Percentiles rank a stretch among this genome's conserved stretches.
These are phyloP conservation scores for Cephus runcator DNA, from an alignment of 2,888 invertebrate species.

Conservation along the genomic window DNA sequence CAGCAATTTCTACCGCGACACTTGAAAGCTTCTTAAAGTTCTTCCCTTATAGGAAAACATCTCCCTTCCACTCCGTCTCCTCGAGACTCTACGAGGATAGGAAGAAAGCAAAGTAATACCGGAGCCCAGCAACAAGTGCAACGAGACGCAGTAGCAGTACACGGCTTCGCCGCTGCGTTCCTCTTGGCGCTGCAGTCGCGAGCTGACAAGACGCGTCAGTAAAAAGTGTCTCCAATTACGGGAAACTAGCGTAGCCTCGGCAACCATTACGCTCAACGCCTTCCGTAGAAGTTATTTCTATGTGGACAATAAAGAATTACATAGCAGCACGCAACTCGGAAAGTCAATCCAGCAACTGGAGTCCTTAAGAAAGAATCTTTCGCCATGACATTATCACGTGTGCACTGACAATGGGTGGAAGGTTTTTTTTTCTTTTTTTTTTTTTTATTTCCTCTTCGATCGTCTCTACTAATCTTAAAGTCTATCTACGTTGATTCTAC, in stretches of 20 bases:
- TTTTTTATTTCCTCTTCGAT: background rate
- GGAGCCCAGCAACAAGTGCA: constrained; percentile 37
- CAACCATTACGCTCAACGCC: background rate
- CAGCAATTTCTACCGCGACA: background rate
- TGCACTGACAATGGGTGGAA: background rate
- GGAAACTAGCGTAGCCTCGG: constrained; percentile 16
- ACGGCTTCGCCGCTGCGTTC: background rate
- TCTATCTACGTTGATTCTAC: background rate
- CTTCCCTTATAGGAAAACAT: background rate
- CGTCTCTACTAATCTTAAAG: background rate
- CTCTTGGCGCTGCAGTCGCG: background rate
- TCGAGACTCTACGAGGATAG: background rate
- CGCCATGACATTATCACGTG: background rate
- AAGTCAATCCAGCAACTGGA: background rate
- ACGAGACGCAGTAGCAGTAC: background rate
- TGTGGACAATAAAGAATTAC: background rate
- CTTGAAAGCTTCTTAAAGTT: background rate
- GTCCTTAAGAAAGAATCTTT: background rate
- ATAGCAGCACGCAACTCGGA: background rate
- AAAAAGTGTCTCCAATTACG: constrained; percentile 28
- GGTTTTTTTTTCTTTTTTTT: background rate
- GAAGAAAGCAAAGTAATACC: background rate
- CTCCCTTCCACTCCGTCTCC: background rate
- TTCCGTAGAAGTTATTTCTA: background rate
- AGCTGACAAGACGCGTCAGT: background rate